Evolutionary conservation across 1,140 invertebrate species (phyloP), one percentile per base, ranked within the genome.

Genomic region (Pinna nobilis): DNA sequence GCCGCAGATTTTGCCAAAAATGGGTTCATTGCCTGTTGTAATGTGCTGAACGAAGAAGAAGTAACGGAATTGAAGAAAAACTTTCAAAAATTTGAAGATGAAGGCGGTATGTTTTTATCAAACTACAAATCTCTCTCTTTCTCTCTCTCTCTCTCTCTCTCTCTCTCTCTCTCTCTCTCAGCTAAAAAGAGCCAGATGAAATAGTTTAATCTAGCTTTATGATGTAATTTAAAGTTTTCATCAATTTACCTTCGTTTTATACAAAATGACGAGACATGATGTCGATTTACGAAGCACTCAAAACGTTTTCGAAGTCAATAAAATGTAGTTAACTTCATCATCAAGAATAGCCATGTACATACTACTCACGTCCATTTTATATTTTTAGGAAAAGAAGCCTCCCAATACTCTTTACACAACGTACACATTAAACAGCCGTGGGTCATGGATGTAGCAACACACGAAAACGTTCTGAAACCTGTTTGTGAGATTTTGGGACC

Each of bases 361-460:
- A 28, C 30, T 18, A n/a, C 50, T 0, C 30, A 20, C 18, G 23
- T 53, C 23, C 23, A 13, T 7, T 53, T 23, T 28, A 13, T 53
- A 9, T 15, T 65, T 65, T 0, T 66, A 84, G 82, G 82, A 3
- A 78, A 81, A 53, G 66, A 75, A 18, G 65, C 71, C 4, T 75
- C 80, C 6, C 77, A 78, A 20, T 84, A 84, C 67, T 81, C 78
- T 20, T 66, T 84, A 13, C 82, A 84, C 68, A 84, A 84, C 60
- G 65, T 79, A 11, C 80, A 84, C 37, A 13, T 81, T 37, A 67
- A 73, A 28, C 47, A 79, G 18, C 71, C 61, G 9, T 84, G 82
- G 82, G 80, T 84, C 5, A 51, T 81, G 53, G 68, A 77, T 32
- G 35, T 79, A 33, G 74, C 77, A 23, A 77, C 71, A n/a, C 80